phyloP scores from a whole-genome alignment of 2,113 vertebrate genomes.

The Dasyprocta punctata region DNA sequence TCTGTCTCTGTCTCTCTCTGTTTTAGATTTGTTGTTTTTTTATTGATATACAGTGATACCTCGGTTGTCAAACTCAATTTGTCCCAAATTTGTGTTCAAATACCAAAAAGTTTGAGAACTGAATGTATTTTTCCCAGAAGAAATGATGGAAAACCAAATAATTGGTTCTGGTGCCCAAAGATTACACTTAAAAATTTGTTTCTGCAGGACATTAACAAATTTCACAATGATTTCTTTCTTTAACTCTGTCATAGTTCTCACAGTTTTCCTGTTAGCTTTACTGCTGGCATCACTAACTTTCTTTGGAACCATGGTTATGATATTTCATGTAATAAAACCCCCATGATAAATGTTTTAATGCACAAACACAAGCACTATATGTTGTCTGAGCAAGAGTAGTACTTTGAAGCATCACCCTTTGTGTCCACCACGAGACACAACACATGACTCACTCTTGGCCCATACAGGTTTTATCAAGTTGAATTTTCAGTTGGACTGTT shows the following conservation, averaged over 20 bases:
- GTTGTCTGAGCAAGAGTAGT: neutral
- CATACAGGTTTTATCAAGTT: neutral
- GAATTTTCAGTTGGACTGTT: neutral
- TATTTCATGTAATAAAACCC: neutral
- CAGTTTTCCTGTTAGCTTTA: neutral
- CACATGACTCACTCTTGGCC: neutral
- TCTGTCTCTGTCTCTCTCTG: neutral
- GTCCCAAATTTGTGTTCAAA: too few relatives aligned
- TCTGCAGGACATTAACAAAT: neutral
- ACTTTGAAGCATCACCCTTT: neutral
- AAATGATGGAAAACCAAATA: too few relatives aligned
- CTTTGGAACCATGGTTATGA: neutral
- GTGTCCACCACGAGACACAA: neutral
- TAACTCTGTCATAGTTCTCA: neutral
- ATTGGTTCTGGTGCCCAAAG: neutral
- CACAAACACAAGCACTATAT: neutral
- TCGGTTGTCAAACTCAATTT: too few relatives aligned
- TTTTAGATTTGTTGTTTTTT: neutral
- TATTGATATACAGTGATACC: neutral
- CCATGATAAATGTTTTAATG: neutral
- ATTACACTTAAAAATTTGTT: neutral
- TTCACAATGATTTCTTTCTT: neutral
- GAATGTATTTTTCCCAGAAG: too few relatives aligned
- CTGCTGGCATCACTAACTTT: neutral
- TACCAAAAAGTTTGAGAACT: too few relatives aligned